These are phyloP conservation scores for Epsilonema sp. DNA, from an alignment of 2,888 invertebrate species.

Conservation along the genomic window DNA sequence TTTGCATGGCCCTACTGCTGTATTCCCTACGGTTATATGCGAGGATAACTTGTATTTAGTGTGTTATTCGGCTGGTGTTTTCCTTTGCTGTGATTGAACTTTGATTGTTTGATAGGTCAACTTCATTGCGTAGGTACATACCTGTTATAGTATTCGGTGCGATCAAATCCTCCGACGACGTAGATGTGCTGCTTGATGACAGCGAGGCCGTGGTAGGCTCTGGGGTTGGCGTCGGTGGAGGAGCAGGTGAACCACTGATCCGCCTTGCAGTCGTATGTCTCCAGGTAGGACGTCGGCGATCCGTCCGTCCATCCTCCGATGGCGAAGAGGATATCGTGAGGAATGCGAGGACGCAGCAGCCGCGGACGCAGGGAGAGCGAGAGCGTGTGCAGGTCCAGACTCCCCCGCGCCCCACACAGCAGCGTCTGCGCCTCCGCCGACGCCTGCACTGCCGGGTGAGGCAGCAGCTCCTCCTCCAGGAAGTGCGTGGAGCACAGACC, in stretches of 20 bases:
- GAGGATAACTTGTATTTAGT: too few species aligned
- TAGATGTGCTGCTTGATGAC: slow-evolving; percentile 28
- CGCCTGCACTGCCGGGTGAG: background rate
- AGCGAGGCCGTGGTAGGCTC: slow-evolving; percentile 55
- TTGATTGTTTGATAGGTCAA: too few species aligned
- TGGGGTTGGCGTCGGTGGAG: slow-evolving; percentile 43
- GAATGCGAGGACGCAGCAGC: slow-evolving; percentile 42
- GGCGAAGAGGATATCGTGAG: slow-evolving; percentile 36
- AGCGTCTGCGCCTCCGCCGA: too few species aligned
- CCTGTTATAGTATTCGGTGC: slow-evolving; percentile 31
- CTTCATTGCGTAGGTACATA: too few species aligned
- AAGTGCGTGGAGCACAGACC: background rate
- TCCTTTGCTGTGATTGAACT: too few species aligned
- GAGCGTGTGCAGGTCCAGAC: too few species aligned
- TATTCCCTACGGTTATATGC: too few species aligned
- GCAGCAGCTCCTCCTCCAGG: background rate
- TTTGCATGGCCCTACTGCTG: too few species aligned
- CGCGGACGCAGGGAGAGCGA: too few species aligned
- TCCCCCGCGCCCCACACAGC: too few species aligned
- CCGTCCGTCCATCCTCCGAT: slow-evolving; percentile 46
- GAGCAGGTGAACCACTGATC: slow-evolving; percentile 46
- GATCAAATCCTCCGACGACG: slow-evolving; percentile 35
- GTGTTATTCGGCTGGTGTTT: too few species aligned
- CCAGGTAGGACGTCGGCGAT: slow-evolving; percentile 48
- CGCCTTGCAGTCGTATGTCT: slow-evolving; percentile 36